These are phyloP conservation scores for Tiaroga cobitis DNA, from an alignment of 2,797 vertebrate species.

Conservation along the genomic window DNA sequence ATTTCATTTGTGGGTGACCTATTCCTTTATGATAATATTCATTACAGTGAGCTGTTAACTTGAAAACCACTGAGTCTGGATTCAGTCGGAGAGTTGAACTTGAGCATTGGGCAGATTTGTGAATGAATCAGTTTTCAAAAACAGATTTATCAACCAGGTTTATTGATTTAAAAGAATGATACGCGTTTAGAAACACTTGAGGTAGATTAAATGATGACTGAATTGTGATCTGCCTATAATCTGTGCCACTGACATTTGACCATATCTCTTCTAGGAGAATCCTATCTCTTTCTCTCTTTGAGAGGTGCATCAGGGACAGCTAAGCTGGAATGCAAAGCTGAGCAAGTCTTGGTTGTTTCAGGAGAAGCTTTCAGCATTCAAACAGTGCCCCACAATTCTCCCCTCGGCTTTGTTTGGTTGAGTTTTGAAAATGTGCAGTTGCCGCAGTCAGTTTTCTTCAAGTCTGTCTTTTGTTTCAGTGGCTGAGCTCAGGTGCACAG, in stretches of 20 bases:
- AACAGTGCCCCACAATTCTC: conserved; percentile 7
- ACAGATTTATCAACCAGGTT: not conserved
- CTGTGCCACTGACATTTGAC: conserved; percentile 4
- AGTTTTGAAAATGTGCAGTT: conserved; percentile 37
- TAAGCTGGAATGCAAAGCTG: not conserved
- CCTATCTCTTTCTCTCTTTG: conserved; percentile 32
- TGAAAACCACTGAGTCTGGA: not conserved
- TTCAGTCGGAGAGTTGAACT: not conserved
- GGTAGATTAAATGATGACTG: conserved; percentile 7
- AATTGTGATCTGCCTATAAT: not conserved
- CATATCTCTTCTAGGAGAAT: not conserved
- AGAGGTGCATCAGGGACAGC: conserved; percentile 23
- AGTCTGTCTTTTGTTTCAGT: conserved; percentile 42
- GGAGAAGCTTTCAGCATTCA: conserved; percentile 23
- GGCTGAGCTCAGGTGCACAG: conserved; percentile 41
- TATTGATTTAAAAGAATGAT: not conserved
- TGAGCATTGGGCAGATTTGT: not conserved
- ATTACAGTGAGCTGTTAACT: not conserved
- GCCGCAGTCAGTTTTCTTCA: conserved; percentile 29
- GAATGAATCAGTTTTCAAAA: not conserved
- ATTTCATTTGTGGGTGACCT: not conserved
- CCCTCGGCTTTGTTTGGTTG: conserved; percentile 6
- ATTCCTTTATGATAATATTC: not conserved
- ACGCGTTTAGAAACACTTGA: not conserved
- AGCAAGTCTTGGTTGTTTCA: conserved; percentile 22